A percentile compares a stretch with the other conserved stretches of the same genome.
Evolutionary conservation across 2,113 vertebrate genomes (phyloP).

Genomic region (Asarcornis scutulata): DNA sequence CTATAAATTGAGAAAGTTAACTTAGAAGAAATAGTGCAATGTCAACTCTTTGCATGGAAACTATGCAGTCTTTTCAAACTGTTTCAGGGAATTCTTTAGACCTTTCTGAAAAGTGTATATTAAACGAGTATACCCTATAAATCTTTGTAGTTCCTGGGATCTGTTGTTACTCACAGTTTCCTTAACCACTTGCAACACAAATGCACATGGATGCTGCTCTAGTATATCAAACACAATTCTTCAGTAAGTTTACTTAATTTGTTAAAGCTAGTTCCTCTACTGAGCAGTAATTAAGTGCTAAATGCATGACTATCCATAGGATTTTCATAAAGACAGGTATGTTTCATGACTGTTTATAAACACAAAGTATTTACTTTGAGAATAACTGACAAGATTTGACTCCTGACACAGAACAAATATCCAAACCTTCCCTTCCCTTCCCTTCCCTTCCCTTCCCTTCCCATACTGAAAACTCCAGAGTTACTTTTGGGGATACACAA

Average conservation of each 20-base stretch:
- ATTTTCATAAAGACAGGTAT: slow-evolving; percentile 37
- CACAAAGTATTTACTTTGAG: slow-evolving; percentile 10
- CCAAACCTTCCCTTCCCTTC: background rate
- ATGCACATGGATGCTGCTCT: background rate
- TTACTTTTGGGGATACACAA: slow-evolving; percentile 27
- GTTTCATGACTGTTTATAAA: slow-evolving; percentile 44
- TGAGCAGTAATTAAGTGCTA: background rate
- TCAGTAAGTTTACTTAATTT: background rate
- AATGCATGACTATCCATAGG: slow-evolving; percentile 39
- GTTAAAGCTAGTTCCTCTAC: background rate
- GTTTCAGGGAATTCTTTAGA: background rate
- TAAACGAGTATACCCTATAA: background rate
- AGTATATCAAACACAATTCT: background rate
- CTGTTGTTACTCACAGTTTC: too few relatives aligned
- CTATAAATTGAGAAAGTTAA: slow-evolving; percentile 19
- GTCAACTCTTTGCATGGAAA: background rate
- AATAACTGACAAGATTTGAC: slow-evolving; percentile 30
- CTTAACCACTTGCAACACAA: background rate
- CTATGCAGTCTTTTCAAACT: background rate
- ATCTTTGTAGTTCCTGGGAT: background rate
- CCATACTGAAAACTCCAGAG: slow-evolving; percentile 29
- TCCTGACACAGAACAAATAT: slow-evolving; percentile 25
- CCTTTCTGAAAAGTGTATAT: background rate
- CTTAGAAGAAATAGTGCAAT: background rate
- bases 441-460: slow-evolving; percentile 22